Base-by-base conservation (phyloP, 2,113 vertebrate species). In the Nothocercus julius region DNA sequence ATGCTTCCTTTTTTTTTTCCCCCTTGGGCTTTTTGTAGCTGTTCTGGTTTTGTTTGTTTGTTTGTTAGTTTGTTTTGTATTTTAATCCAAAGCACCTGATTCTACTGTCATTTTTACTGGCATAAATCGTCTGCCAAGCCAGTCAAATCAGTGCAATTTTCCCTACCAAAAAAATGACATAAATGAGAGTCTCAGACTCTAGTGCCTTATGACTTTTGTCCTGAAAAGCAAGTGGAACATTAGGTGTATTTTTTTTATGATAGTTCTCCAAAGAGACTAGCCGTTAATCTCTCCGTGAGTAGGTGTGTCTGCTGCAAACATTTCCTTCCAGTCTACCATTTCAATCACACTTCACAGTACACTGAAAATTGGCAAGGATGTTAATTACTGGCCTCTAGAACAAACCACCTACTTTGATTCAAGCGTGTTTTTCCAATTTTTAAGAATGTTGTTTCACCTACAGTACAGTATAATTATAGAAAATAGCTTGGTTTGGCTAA, bases 301-400 rank as follows among this genome's bases (percentile, higher is more conserved):
- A 95, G 97, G 97, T 96, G 96, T 97, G 97, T 96, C 96, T 94
- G 95, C 94, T 95, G 94, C 93, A 96, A 97, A 96, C 95, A 97
- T 97, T 97, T 97, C 96, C 97, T 97, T 95, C 95, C 96, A 96
- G 95, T 96, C 96, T 97, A 95, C 93, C 92, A 93, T 97, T 97
- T 97, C 97, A 97, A 96, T 97, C 94, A 95, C 95, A 97, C 96
- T 97, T 97, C 97, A 97, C 97, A 97, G 95, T 95, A 97, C 93
- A 95, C 94, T 97, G 97, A 97, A 97, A 97, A 97, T 97, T 97
- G 96, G 96, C 96, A 96, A 96, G 95, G 96, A 97, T 94, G 90
- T 97, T 97, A 97, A 97, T 97, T 97, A 96, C 80, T 97, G 96
- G 96, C 93, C 87, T 95, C 94, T 92, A 95, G 95, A 97, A 97